Base-by-base conservation (phyloP, 2,797 vertebrate genomes). In the Anguilla megastoma region DNA sequence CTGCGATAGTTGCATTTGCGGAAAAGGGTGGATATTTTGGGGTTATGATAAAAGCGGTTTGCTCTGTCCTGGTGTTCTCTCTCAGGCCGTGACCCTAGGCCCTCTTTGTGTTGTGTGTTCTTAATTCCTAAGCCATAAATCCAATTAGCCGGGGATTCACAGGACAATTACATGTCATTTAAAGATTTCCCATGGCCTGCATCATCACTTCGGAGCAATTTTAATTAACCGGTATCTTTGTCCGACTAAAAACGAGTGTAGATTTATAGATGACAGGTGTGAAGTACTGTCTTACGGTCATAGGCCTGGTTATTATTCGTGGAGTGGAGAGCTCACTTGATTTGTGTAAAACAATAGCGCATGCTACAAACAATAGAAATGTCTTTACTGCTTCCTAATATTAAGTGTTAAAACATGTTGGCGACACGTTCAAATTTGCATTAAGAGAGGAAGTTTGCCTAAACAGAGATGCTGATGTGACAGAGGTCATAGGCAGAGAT, bases 111-210 rank as follows among this genome's bases (percentile, higher is more conserved):
- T 94, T 95, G 92, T 94, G 93, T 93, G 92, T 95, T 93, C 91
- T 94, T 91, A 95, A 93, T 91, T 91, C 91, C 89, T 96, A 95
- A 96, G 93, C 94, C 93, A 92, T 90, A 96, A 96, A 96, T 96
- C 96, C 95, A 94, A 95, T 96, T 96, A 96, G 95, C 95, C 90
- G 90, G 91, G 95, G 93, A 94, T 95, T 94, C 95, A 93, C 91
- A 94, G 92, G 91, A 94, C 94, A 94, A 96, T 95, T 95, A 93
- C 89, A 92, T 94, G 91, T 93, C 88, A 87, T 94, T 94, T 94
- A 91, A 91, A 91, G 89, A 86, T 90, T 90, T 91, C 92, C 90
- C 88, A 88, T 84, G 91, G 90, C 92, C 91, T 92, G 88, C 91
- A 91, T 91, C 86, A 91, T 94, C 90, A 91, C 88, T 92, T 87